phyloP scores from a whole-genome alignment of 2,113 vertebrate species.

The Gobiocypris rarus region DNA sequence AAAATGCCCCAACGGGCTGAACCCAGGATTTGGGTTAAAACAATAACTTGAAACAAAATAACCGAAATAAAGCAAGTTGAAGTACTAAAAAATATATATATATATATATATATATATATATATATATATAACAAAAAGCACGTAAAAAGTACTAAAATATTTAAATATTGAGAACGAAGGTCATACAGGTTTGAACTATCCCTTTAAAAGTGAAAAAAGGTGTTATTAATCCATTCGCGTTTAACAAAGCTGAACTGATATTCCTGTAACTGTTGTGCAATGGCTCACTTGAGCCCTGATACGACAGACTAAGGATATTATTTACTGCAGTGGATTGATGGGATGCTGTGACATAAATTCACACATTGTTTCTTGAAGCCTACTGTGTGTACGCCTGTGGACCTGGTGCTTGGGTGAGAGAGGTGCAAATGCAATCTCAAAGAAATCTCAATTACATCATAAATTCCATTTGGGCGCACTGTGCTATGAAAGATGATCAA shows the following conservation, averaged over 20 bases:
- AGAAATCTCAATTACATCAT: conserved; percentile 27
- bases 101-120: too few species aligned
- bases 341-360: background rate
- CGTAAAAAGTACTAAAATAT: background rate
- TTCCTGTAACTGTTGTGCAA: background rate
- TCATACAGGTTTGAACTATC: background rate
- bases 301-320: background rate
- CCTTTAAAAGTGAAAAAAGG: background rate
- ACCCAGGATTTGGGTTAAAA: too few species aligned
- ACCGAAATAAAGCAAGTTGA: too few species aligned
- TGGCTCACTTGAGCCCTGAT: background rate
- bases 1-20: too few species aligned
- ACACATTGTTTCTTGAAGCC: conserved; percentile 11
- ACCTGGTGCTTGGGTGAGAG: background rate
- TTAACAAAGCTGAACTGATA: background rate
- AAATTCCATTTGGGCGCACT: conserved; percentile 7
- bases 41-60: too few species aligned
- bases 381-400: background rate
- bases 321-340: conserved; percentile 10
- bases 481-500: conserved; percentile 16
- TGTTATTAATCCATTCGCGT: background rate
- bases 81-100: too few species aligned
- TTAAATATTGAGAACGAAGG: background rate
- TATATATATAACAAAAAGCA: too few species aligned
- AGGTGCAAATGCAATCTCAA: conserved; percentile 3